These are phyloP conservation scores for Echeneis naucrates DNA, from an alignment of 2,797 vertebrate genomes.

Conservation along the genomic window DNA sequence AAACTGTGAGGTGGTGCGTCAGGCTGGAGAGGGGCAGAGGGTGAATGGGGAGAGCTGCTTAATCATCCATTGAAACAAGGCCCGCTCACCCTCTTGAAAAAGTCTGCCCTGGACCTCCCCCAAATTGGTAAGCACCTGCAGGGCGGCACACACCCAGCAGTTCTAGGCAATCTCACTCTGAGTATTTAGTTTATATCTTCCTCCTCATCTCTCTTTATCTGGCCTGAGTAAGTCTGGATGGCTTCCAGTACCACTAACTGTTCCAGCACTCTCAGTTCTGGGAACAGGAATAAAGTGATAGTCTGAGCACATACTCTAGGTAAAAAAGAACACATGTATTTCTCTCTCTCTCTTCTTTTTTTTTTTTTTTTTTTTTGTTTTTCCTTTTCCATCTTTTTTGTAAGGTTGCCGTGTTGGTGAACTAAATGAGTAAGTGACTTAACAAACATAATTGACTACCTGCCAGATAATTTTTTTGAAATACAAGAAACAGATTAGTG, in stretches of 20 bases:
- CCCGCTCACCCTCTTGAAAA: constrained; percentile 59
- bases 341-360: not conserved
- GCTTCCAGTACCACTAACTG: constrained; percentile 32
- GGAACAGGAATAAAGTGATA: constrained; percentile 38
- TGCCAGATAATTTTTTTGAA: not conserved
- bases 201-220: constrained; percentile 53
- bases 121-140: constrained; percentile 46
- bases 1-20: constrained; percentile 48
- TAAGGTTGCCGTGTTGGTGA: not conserved
- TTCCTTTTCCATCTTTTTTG: no score
- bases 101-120: constrained; percentile 36
- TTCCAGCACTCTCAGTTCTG: constrained; percentile 43
- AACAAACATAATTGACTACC: not conserved
- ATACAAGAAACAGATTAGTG: not conserved
- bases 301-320: constrained; percentile 18
- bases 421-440: constrained; percentile 13
- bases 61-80: constrained; percentile 62
- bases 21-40: constrained; percentile 53
- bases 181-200: constrained; percentile 54
- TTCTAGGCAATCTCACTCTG: constrained; percentile 34
- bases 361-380: not conserved
- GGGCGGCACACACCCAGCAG: constrained; percentile 52
- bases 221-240: constrained; percentile 42
- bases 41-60: constrained; percentile 53
- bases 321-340: constrained; percentile 19